Evolutionary conservation across 1,140 invertebrate genomes (phyloP).

Genomic region (Philopotamus ludificatus): DNA sequence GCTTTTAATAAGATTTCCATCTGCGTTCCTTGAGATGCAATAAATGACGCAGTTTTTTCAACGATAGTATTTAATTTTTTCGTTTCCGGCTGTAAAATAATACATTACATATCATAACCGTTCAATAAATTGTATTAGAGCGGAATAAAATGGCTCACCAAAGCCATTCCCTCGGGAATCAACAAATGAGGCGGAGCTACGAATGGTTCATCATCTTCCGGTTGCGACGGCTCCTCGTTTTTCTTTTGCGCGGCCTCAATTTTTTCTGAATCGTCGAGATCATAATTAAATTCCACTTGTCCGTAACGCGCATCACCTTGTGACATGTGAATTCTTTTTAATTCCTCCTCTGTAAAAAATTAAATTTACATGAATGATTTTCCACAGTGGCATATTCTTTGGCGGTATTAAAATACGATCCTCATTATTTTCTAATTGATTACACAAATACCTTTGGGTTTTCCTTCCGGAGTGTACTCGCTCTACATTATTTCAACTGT

Average conservation of each 20-base stretch:
- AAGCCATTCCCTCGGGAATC: constrained; percentile 68
- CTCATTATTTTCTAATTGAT: too few species aligned
- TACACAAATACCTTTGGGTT: too few species aligned
- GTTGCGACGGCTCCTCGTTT: constrained; percentile 37
- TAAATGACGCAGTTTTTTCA: constrained; percentile 94
- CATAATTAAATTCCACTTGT: constrained; percentile 82
- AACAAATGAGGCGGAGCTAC: constrained; percentile 67
- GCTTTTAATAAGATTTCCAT: constrained; percentile 99
- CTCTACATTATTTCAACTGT: too few species aligned
- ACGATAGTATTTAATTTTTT: constrained; percentile 92
- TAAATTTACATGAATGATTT: too few species aligned
- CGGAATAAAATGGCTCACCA: too few species aligned
- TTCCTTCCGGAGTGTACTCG: too few species aligned
- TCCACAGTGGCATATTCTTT: constrained; percentile 16
- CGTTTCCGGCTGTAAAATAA: constrained; percentile 76
- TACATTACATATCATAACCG: constrained; percentile 21
- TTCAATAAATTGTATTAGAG: too few species aligned
- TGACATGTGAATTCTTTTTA: constrained; percentile 78
- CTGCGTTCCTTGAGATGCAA: constrained; percentile 88
- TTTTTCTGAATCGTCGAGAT: constrained; percentile 56
- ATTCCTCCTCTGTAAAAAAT: constrained; percentile 82
- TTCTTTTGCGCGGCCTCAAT: constrained; percentile 44
- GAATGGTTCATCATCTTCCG: constrained; percentile 72
- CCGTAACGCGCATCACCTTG: constrained; percentile 59
- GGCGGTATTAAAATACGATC: too few species aligned